phyloP scores from a whole-genome alignment of 2,888 invertebrate genomes.

The Drosophila merina region DNA sequence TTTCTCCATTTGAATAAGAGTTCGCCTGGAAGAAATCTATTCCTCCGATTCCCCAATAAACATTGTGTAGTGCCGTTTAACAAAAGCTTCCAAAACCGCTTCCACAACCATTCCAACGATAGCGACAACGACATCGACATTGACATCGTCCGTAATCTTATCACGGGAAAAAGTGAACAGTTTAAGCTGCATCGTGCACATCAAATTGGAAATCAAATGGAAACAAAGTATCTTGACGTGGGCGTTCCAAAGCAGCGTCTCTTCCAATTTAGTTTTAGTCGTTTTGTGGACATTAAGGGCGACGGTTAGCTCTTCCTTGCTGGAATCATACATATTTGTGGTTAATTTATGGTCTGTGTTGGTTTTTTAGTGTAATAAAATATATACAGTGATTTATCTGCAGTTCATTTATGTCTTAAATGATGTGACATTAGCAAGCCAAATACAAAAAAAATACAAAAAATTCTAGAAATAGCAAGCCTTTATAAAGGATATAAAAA shows the following conservation, averaged over 20 bases:
- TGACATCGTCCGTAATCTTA: conserved; percentile 61
- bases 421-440: too few relatives aligned
- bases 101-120: conserved; percentile 13
- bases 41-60: conserved; percentile 20
- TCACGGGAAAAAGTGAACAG: conserved; percentile 59
- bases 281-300: conserved; percentile 47
- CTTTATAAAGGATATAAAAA: too few relatives aligned
- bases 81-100: conserved; percentile 21
- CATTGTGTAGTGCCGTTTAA: conserved; percentile 42
- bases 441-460: too few relatives aligned
- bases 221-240: conserved; percentile 42
- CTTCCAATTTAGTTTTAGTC: conserved; percentile 51
- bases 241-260: conserved; percentile 26
- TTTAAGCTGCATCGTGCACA: conserved; percentile 72
- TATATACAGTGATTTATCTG: background rate
- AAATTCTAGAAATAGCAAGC: too few relatives aligned
- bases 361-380: background rate
- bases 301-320: conserved; percentile 27
- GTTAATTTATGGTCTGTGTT: conserved; percentile 5
- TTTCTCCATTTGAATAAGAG: conserved; percentile 20
- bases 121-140: conserved; percentile 1
- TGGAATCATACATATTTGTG: conserved; percentile 1
- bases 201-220: conserved; percentile 49
- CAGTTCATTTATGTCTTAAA: too few relatives aligned
- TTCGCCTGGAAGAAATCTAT: background rate